Percentiles rank a stretch among this genome's conserved stretches.
Conservation (phyloP, 2,113 vertebrate species). For the Chaetura pelagica region DNA sequence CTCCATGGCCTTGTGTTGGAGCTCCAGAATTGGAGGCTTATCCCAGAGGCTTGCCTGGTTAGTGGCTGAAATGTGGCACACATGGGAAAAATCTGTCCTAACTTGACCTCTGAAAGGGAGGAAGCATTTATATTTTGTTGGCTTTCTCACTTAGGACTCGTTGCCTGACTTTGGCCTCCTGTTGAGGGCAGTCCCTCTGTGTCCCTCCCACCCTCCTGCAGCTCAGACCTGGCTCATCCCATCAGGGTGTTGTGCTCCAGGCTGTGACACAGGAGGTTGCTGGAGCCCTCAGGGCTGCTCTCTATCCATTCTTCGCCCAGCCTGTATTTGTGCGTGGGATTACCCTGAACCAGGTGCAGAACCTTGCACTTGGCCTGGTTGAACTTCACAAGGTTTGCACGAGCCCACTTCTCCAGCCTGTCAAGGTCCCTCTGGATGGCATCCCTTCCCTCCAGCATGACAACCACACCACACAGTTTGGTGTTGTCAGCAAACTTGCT, state of each 20-base stretch:
- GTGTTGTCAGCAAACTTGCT: too few relatives aligned
- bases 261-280: slow-evolving; percentile 3
- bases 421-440: too few relatives aligned
- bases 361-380: too few relatives aligned
- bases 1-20: too few relatives aligned
- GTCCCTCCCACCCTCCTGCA: background rate
- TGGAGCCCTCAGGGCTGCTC: background rate
- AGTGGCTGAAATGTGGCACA: background rate
- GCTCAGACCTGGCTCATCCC: background rate
- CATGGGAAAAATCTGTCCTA: slow-evolving; percentile 20
- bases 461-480: too few relatives aligned
- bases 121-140: background rate
- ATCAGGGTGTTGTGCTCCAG: slow-evolving; percentile 10
- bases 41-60: background rate
- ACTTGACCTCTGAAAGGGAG: background rate
- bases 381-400: too few relatives aligned
- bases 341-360: too few relatives aligned
- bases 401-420: too few relatives aligned
- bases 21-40: background rate
- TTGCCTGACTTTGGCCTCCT: background rate
- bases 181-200: background rate
- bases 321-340: too few relatives aligned
- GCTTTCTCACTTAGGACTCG: slow-evolving; percentile 25
- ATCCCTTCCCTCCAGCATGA: too few relatives aligned
- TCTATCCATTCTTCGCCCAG: too few relatives aligned